phyloP scores from a whole-genome alignment of 92 coral and sea anemone genomes.

The Siderastrea radians region DNA sequence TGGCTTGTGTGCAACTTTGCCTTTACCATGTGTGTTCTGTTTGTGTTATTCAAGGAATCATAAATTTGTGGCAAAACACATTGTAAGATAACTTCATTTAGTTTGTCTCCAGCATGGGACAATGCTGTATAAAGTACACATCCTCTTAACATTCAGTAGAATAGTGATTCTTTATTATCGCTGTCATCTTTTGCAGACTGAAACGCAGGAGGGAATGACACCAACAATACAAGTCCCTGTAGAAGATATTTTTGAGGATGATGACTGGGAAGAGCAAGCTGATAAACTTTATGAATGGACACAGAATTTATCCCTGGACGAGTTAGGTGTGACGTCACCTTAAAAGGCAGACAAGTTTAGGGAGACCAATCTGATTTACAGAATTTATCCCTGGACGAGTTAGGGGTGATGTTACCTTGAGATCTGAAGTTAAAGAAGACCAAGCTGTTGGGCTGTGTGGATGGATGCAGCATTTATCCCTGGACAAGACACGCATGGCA shows the following conservation, averaged over 20 bases:
- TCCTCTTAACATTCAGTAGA: not conserved
- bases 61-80: too few relatives aligned
- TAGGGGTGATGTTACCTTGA: constrained; percentile 76
- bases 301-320: constrained; percentile 91
- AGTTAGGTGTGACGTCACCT: constrained; percentile 78
- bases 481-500: constrained; percentile 81
- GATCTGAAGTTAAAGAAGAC: constrained; percentile 59
- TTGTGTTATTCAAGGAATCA: too few relatives aligned
- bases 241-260: constrained; percentile 79
- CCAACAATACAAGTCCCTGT: constrained; percentile 4
- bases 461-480: constrained; percentile 94
- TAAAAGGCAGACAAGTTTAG: constrained; percentile 1
- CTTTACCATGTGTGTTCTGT: too few relatives aligned
- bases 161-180: too few relatives aligned
- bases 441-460: constrained; percentile 95
- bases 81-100: too few relatives aligned
- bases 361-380: constrained; percentile 29
- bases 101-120: too few relatives aligned
- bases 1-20: too few relatives aligned
- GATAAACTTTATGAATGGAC: constrained; percentile 98
- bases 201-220: constrained; percentile 10
- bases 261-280: constrained; percentile 97
- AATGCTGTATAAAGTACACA: not conserved
- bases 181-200: constrained; percentile 36
- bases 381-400: constrained; percentile 88